A percentile compares a stretch with the other conserved stretches of the same genome.
Conservation (phyloP, 2,888 invertebrate genomes). For the Penaeus monodon region DNA sequence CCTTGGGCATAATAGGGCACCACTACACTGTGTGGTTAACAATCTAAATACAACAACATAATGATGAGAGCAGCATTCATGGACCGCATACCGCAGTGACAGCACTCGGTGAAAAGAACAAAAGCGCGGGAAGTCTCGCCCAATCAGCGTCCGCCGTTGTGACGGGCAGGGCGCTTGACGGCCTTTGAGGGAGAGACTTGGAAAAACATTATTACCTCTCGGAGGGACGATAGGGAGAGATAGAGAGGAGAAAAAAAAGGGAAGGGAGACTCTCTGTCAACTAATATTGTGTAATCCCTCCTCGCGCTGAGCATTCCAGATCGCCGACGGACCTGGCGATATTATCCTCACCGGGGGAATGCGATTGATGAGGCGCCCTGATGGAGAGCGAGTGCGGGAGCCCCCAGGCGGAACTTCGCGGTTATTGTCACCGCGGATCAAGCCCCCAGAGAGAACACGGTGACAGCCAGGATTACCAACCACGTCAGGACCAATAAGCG, state of each 20-base stretch:
- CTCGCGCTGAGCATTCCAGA: too few species aligned
- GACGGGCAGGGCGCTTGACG: conserved; percentile 10
- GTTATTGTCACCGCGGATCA: conserved; percentile 39
- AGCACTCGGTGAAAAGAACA: conserved; percentile 34
- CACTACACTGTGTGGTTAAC: conserved; percentile 44
- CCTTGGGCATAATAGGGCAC: conserved; percentile 28
- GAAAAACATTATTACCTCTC: conserved; percentile 11
- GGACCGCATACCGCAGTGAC: conserved; percentile 28
- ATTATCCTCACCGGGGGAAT: not conserved
- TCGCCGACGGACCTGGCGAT: too few species aligned
- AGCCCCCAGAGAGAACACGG: not conserved
- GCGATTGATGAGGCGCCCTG: not conserved
- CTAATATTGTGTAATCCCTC: too few species aligned
- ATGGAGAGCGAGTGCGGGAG: not conserved
- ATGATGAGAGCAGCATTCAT: conserved; percentile 49
- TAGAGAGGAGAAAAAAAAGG: not conserved
- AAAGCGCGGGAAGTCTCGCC: conserved; percentile 13
- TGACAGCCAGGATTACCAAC: conserved; percentile 39
- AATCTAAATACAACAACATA: conserved; percentile 50
- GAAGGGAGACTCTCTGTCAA: not conserved
- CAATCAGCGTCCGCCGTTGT: conserved; percentile 8
- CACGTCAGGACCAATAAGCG: not conserved
- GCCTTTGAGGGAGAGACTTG: conserved; percentile 1
- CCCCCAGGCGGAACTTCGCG: not conserved
- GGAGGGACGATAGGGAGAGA: not conserved